phyloP scores from a whole-genome alignment of 2,113 vertebrate genomes.

The Chionodraco myersi region DNA sequence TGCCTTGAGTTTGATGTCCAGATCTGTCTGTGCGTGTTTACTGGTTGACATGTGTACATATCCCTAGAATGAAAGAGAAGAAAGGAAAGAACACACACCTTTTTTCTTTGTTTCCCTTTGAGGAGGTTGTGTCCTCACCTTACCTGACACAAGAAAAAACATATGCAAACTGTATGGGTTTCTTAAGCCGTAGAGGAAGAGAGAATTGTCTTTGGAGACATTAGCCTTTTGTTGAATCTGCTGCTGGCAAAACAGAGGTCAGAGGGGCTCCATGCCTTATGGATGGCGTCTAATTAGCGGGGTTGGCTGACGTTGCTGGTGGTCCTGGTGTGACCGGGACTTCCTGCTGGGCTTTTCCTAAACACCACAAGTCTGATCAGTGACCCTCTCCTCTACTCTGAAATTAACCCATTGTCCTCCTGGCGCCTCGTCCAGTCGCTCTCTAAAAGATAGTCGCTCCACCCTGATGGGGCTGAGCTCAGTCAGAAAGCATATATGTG shows the following conservation, averaged over 20 bases:
- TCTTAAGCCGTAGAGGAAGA: constrained; percentile 10
- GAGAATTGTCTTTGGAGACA: constrained; percentile 32
- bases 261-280: constrained; percentile 25
- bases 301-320: constrained; percentile 61
- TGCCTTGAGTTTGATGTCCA: too few species aligned
- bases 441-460: constrained; percentile 37
- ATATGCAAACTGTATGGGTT: constrained; percentile 20
- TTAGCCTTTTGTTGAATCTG: constrained; percentile 19
- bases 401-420: constrained; percentile 70
- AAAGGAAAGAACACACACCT: neutral
- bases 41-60: neutral
- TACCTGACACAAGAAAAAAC: constrained; percentile 15
- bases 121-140: neutral
- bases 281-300: constrained; percentile 67
- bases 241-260: constrained; percentile 46
- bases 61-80: neutral
- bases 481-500: constrained; percentile 15
- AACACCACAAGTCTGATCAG: constrained; percentile 63
- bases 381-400: constrained; percentile 56
- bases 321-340: constrained; percentile 46
- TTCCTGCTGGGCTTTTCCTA: constrained; percentile 64
- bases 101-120: constrained; percentile 22
- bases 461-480: constrained; percentile 10
- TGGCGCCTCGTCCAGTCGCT: constrained; percentile 29
- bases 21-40: neutral